Base-by-base conservation (phyloP, 2,888 invertebrate genomes). In the Leptinotarsa haldemani region DNA sequence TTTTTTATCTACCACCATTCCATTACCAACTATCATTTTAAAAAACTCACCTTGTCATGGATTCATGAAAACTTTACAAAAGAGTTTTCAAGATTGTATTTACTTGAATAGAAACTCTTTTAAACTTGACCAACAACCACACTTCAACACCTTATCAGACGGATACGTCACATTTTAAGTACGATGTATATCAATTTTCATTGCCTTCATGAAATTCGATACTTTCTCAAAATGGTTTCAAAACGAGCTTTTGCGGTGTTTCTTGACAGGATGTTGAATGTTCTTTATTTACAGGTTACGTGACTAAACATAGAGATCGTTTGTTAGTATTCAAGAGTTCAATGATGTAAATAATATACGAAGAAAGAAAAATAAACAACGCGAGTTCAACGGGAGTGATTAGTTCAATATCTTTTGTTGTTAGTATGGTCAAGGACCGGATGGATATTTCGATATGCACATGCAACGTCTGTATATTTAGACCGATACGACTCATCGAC, bases 231-330 rank as follows among this genome's bases (percentile, higher is more conserved):
- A 61, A 18, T n/a, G 40, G 40, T n/a, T 40, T 61, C 16, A 61
- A 61, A 61, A 61, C n/a, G n/a, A 61, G 40, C 61, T 16, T 30
- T 61, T n/a, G 25, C 40, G 56, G 61, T 61, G 61, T 61, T 61
- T 61, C 61, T 61, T 7, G 61, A 61, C 61, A 61, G 61, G 61
- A 61, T 61, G 61, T 61, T 61, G 61, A 61, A n/a, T 30, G 61
- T 61, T 25, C 30, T 9, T 61, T 61, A 61, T 61, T 56, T 56
- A 56, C 61, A 18, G 40, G 30, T 61, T 61, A 30, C 61, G 61
- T 61, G 61, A 61, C 61, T 61, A 61, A 61, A 61, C 61, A 61
- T 12, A 5, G 61, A 61, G 61, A 61, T 30, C 40, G n/a, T 30
- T 61, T 61, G 61, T 61, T 61, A 30, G 61, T 40, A 61, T 61